Percentiles rank a stretch among this genome's conserved stretches.
Evolutionary conservation across 2,888 invertebrate genomes (phyloP).

Genomic region (Rhorus exstirpatorius): DNA sequence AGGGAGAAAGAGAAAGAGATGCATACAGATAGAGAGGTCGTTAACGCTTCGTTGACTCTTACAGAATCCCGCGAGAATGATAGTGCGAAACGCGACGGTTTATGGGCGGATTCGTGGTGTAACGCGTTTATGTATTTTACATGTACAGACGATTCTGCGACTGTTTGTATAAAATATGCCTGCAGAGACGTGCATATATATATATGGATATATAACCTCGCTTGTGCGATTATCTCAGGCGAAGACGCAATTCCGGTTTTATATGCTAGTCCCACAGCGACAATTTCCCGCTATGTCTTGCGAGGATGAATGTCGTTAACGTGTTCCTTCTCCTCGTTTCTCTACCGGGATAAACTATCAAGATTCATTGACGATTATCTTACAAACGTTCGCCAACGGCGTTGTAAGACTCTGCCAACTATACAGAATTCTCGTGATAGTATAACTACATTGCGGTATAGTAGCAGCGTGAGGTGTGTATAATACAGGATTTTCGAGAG

Average conservation of each 20-base stretch:
- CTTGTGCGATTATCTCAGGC: conserved; percentile 62
- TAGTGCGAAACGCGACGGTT: conserved; percentile 31
- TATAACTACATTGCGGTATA: conserved; percentile 12
- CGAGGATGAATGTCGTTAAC: conserved; percentile 65
- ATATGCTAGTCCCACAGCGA: conserved; percentile 68
- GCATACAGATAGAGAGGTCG: conserved; percentile 15
- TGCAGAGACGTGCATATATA: conserved; percentile 16
- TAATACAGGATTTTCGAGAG: conserved; percentile 15
- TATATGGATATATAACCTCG: conserved; percentile 12
- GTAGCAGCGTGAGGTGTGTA: neutral
- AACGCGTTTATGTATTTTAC: conserved; percentile 6
- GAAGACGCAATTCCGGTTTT: conserved; percentile 78
- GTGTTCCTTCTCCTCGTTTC: conserved; percentile 40
- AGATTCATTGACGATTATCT: conserved; percentile 68
- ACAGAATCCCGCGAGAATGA: conserved; percentile 38
- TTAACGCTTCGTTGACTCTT: conserved; percentile 33
- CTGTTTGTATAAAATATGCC: conserved; percentile 3
- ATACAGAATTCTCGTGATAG: conserved; percentile 34
- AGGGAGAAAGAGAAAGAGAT: conserved; percentile 20
- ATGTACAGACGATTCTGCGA: conserved; percentile 23
- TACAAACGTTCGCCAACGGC: conserved; percentile 52
- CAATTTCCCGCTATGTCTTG: conserved; percentile 74
- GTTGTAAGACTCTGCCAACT: conserved; percentile 22
- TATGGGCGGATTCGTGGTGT: conserved; percentile 21
- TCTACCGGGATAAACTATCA: conserved; percentile 54